Evolutionary conservation across 2,888 invertebrate genomes (phyloP), one percentile per base, ranked within the genome.

Genomic region (Anaspis maculata): DNA sequence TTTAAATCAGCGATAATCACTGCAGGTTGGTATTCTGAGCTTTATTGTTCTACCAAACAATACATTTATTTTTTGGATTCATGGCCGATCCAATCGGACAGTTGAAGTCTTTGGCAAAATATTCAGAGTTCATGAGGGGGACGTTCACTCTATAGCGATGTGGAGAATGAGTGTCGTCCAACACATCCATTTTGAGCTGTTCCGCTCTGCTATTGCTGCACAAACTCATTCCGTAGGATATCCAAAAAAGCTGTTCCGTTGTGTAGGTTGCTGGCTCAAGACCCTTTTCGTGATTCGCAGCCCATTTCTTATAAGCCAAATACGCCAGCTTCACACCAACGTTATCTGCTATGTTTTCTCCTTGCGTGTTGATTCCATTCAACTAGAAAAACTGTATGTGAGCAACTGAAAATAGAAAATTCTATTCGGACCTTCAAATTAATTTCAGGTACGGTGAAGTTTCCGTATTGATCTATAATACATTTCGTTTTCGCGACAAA

Each of bases 281-380:
- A 26, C 70, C 68, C 0, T 65, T 62, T 51, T 86, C 86, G 54
- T 39, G 37, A 7, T 77, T 68, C 7, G 71, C 64, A 0, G 72
- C 73, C 84, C 85, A 88, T 3, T 74, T 72, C 26, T 76, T 70
- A 61, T 89, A 89, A 0, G 87, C 89, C 41, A 76, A 70, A 62
- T 90, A 92, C 0, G 91, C 86, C 56, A 86, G 83, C 59, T 89
- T 91, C 43, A 91, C 77, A 1, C 91, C 92, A 1, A 89, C 90
- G 58, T 91, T 92, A 60, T 92, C 92, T 0, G 92, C 92, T 36
- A 92, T 92, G 59, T 92, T 91, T 60, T 91, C 91, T 5, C 88
- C 89, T 64, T 88, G 86, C 0, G 89, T 90, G 53, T 85, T 85
- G 33, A 88, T 77, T 30, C 92, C 92, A 54, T 90, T 88, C 31